phyloP scores from a whole-genome alignment of 2,113 vertebrate species.

The Typhlomys cinereus region DNA sequence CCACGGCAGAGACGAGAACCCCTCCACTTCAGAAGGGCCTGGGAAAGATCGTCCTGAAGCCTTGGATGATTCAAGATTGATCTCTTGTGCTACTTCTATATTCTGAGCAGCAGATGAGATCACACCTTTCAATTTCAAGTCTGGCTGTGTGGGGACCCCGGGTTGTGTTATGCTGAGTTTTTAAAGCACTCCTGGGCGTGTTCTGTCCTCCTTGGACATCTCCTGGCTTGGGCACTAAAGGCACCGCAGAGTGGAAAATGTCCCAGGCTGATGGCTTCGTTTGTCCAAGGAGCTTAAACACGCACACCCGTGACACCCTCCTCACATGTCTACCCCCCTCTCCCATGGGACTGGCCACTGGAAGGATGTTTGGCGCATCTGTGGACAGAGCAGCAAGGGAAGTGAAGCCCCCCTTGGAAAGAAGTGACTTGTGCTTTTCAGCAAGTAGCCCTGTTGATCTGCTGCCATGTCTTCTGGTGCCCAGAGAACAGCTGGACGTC shows the following conservation, averaged over 20 bases:
- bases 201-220: background rate
- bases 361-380: background rate
- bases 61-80: slow-evolving; percentile 18
- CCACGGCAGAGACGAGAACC: background rate
- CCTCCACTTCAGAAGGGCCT: slow-evolving; percentile 23
- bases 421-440: background rate
- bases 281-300: background rate
- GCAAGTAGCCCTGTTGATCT: rapidly evolving
- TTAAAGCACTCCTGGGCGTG: background rate
- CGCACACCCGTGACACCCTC: rapidly evolving
- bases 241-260: rapidly evolving
- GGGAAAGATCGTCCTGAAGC: background rate
- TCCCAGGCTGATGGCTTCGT: background rate
- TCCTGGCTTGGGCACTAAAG: background rate
- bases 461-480: rapidly evolving
- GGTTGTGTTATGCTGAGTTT: slow-evolving; percentile 44
- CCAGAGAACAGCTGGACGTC: background rate
- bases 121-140: background rate
- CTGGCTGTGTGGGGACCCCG: background rate
- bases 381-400: background rate
- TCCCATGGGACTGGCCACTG: rapidly evolving
- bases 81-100: slow-evolving; percentile 56
- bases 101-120: background rate
- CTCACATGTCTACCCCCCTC: rapidly evolving
- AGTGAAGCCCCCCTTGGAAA: rapidly evolving